Evolutionary conservation across 2,797 vertebrate species (phyloP), one percentile per base, ranked within the genome.

Genomic region (Scolopax bukidnonensis): DNA sequence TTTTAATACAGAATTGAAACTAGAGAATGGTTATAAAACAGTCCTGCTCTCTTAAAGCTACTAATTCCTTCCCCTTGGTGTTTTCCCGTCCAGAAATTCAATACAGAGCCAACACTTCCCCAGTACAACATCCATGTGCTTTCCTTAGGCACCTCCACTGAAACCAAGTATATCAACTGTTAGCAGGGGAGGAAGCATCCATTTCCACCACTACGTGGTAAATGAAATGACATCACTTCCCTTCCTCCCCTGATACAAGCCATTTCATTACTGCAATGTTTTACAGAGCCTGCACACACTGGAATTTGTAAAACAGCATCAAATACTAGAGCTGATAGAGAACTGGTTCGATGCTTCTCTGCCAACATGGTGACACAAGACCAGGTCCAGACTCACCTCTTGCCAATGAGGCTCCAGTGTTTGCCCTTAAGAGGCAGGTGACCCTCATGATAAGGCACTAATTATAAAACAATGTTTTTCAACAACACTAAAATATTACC

Each of bases 1-100:
- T 73, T 69, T 40, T 67, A 94, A 94, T 95, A 88, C n/a, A 45
- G 40, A 82, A 93, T 54, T 93, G 94, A 97, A 96, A 97, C 50
- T 43, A 67, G 83, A 96, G 80, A 84, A 85, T 64, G 78, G 50
- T 84, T 95, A 71, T 60, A 89, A 90, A 96, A 41, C 61, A 94
- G 51, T 88, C 89, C 57, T 93, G 67, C 75, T 87, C 77, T 83
- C 53, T 87, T 77, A 65, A 3, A 84, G 64, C 50, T 89, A 76
- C 57, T 70, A 89, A 82, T 75, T 96, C 67, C 12, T 80, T 30
- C 6, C 54, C 33, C 28, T 48, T 76, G 33, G 14, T 74, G 56
- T 64, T 68, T 70, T 63, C 13, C 21, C 56, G 68, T 84, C 32
- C 60, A 88, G 67, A 94, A 95, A 94, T 70, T 38, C 56, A 87